Base-by-base conservation (phyloP, 2,888 invertebrate genomes). In the Volucella inflata region DNA sequence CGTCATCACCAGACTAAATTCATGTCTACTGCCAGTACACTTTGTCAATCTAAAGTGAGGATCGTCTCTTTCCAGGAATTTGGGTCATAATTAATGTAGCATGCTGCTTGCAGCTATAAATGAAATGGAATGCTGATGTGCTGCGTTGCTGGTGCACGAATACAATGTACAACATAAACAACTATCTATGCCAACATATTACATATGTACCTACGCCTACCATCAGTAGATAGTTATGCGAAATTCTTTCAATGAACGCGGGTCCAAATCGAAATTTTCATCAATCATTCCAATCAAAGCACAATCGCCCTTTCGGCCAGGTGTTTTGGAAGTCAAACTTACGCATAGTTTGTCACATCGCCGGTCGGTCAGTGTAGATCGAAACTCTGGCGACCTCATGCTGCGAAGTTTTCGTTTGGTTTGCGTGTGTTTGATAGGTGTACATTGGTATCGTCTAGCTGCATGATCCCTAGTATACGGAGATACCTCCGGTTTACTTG, bases 81-180 rank as follows among this genome's bases (percentile, higher is more conserved):
- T 91, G 92, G 91, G 91, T 91, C 91, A 91, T 91, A 91, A 91
- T 91, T 91, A 91, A 91, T 91, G 91, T 91, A 91, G 91, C 91
- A 91, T 91, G 91, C 91, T 91, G 84, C 84, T 91, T 91, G 88
- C 89, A 89, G 89, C 85, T 72, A 85, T 85, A 81, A 85, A 85
- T 85, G 72, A 81, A 85, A 80, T 80, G 84, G 84, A 84, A 84
- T 84, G 74, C 53, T 62, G 17, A 62, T 57, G 55, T 68, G 55
- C 62, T 64, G 67, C 55, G 62, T 36, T 60, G 30, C 42, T 64
- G 57, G 17, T 50, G 48, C n/a, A 75, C 30, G 30, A 30, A 30
- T 30, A 30, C 6, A 30, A 30, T 30, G 30, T 6, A 30, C 6
- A 30, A 30, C 30, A 30, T 30, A 30, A 4, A 30, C 30, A 6